Conservation (phyloP, 2,797 vertebrate species). For the Moxostoma hubbsi region DNA sequence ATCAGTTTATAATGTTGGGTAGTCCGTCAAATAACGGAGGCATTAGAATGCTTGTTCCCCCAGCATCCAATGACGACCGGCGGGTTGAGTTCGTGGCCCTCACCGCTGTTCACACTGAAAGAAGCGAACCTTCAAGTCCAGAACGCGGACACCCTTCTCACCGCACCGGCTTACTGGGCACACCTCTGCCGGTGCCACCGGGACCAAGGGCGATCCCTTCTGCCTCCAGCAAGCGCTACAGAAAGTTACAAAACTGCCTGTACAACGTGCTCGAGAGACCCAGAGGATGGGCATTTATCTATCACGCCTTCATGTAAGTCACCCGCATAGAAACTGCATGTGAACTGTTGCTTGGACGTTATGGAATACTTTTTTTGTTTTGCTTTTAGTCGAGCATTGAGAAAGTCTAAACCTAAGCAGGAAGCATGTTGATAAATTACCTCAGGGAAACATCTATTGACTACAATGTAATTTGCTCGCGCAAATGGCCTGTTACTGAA, state of each 20-base stretch:
- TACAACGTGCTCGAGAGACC: constrained; percentile 98
- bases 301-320: constrained; percentile 98
- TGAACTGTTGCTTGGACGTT: constrained; percentile 81
- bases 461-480: not conserved
- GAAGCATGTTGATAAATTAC: constrained; percentile 17
- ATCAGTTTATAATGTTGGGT: constrained; percentile 71
- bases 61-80: constrained; percentile 77
- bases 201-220: constrained; percentile 73
- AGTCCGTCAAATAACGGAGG: constrained; percentile 85
- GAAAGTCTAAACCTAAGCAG: not conserved
- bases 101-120: constrained; percentile 87
- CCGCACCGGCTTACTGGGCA: constrained; percentile 82
- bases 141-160: constrained; percentile 80
- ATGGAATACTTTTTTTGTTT: not conserved
- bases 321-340: not conserved
- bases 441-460: not conserved
- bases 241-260: constrained; percentile 92
- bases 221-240: constrained; percentile 84
- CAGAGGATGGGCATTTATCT: constrained; percentile 95
- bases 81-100: constrained; percentile 89
- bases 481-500: constrained; percentile 30
- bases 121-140: constrained; percentile 80
- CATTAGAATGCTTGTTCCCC: constrained; percentile 78
- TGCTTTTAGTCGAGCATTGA: not conserved
- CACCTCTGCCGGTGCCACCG: constrained; percentile 78